Evolutionary conservation across 1,140 invertebrate genomes (phyloP).

Genomic region (Pseudomyrmex sp.): DNA sequence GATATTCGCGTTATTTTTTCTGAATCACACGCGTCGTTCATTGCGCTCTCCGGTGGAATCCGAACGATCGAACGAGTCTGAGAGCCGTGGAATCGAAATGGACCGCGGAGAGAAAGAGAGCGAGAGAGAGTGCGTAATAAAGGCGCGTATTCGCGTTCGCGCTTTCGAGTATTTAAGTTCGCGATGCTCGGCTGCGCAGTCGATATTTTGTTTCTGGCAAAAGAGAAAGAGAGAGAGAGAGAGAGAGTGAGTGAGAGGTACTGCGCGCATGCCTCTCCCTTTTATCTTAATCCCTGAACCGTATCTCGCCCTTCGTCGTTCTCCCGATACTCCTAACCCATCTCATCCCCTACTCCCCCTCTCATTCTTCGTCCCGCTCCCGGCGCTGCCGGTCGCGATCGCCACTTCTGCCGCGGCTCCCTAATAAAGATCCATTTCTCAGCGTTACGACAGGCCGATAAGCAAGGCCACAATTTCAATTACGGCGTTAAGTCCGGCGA

Average conservation of each 20-base stretch:
- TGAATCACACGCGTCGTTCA: not conserved
- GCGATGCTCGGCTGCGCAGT: constrained; percentile 13
- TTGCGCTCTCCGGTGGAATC: not conserved
- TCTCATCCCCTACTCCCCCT: not conserved
- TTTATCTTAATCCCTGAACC: constrained; percentile 69
- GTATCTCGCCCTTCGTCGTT: constrained; percentile 30
- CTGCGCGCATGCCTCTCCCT: not conserved
- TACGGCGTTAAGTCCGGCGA: constrained; percentile 71
- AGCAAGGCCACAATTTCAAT: constrained; percentile 77
- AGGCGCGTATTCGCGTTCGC: constrained; percentile 28
- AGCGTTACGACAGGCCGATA: constrained; percentile 75
- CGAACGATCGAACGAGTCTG: no score
- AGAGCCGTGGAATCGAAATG: not conserved
- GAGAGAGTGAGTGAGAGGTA: not conserved
- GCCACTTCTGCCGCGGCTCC: constrained; percentile 62
- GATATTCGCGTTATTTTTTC: not conserved
- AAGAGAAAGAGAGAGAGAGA: no score
- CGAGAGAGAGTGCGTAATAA: constrained; percentile 18
- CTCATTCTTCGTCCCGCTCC: constrained; percentile 50
- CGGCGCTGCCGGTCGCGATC: constrained; percentile 4
- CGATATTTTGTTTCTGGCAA: constrained; percentile 67
- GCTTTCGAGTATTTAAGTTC: constrained; percentile 51
- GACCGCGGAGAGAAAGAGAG: not conserved
- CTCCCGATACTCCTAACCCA: not conserved
- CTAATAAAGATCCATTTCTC: constrained; percentile 77